phyloP scores from a whole-genome alignment of 2,113 vertebrate genomes.

The Oreochromis aureus region DNA sequence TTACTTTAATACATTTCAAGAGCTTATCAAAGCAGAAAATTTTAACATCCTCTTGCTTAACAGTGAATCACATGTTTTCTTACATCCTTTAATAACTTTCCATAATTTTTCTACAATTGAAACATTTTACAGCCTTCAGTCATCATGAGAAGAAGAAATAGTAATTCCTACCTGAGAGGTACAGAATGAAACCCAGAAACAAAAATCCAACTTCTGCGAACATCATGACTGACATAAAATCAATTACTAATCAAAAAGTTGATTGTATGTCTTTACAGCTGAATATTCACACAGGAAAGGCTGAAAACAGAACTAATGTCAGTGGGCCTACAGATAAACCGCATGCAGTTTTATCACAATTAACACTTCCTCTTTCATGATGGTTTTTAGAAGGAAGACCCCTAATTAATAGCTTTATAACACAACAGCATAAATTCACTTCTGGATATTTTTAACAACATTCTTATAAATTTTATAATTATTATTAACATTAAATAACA shows the following conservation, averaged over 20 bases:
- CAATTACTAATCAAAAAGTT: fast-evolving
- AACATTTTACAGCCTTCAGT: not conserved
- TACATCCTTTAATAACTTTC: not conserved
- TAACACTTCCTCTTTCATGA: not conserved
- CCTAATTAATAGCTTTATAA: not conserved
- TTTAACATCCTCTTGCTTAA: not conserved
- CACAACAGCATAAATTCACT: not conserved
- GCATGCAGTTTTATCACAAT: not conserved
- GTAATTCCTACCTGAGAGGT: not conserved
- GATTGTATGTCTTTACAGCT: not conserved
- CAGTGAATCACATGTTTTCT: not conserved
- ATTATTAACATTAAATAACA: not conserved
- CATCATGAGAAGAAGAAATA: not conserved
- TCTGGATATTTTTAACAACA: not conserved
- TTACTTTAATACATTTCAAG: not conserved
- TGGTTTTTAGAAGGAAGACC: fast-evolving
- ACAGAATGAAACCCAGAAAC: not conserved
- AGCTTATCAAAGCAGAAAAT: fast-evolving
- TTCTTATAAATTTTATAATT: not conserved
- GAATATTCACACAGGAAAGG: not conserved
- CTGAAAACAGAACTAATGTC: not conserved
- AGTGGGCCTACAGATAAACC: not conserved
- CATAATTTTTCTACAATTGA: not conserved
- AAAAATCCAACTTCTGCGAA: not conserved
- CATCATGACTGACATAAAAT: not conserved